phyloP scores from a whole-genome alignment of 2,888 invertebrate species.

The Agrotis puta region DNA sequence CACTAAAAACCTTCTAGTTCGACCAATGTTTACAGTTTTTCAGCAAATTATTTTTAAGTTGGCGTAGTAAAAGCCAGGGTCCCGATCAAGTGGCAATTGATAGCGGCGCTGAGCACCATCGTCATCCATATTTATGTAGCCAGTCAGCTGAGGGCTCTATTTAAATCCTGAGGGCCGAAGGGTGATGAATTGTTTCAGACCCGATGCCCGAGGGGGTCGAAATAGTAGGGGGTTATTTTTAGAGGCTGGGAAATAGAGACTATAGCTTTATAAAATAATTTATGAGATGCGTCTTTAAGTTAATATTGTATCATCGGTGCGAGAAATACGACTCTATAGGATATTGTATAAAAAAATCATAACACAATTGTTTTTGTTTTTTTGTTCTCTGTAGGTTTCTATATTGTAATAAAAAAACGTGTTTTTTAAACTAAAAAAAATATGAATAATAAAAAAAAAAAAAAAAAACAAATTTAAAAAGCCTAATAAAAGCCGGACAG shows the following conservation, averaged over 20 bases:
- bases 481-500: too few species aligned
- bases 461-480: too few species aligned
- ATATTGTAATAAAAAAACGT: not conserved
- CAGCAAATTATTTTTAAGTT: not conserved
- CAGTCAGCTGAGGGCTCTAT: constrained; percentile 48
- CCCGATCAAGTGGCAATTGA: constrained; percentile 55
- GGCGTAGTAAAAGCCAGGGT: constrained; percentile 29
- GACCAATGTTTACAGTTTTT: not conserved
- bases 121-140: constrained; percentile 57
- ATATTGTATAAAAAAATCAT: too few species aligned
- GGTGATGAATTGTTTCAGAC: constrained; percentile 51
- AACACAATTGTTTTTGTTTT: too few species aligned
- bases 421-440: too few species aligned
- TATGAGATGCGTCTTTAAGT: not conserved
- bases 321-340: too few species aligned
- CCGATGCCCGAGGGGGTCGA: constrained; percentile 11
- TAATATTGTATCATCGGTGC: not conserved
- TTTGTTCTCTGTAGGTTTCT: too few species aligned
- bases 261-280: not conserved
- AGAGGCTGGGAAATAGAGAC: not conserved
- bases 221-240: constrained; percentile 16
- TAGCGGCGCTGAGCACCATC: constrained; percentile 32
- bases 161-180: constrained; percentile 45
- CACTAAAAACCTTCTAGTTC: not conserved
- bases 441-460: too few species aligned